These are phyloP conservation scores for Chloroceryle aenea DNA, from an alignment of 2,113 vertebrate genomes.

Conservation along the genomic window DNA sequence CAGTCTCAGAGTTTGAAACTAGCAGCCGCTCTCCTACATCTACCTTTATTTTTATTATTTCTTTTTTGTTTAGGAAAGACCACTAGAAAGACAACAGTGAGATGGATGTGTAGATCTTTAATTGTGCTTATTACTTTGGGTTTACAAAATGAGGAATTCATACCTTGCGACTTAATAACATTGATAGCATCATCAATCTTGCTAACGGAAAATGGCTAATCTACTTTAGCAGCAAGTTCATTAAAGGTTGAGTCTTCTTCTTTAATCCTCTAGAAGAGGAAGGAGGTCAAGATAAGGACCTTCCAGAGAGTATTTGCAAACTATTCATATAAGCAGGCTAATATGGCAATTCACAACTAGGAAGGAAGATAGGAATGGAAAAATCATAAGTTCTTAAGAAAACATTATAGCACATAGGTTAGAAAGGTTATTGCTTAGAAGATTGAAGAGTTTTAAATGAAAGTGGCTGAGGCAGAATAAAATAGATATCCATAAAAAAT, in stretches of 20 bases:
- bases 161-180: conserved; percentile 61
- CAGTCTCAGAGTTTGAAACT: neutral
- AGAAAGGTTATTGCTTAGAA: conserved; percentile 35
- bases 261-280: neutral
- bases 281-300: conserved; percentile 28
- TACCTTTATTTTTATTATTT: neutral
- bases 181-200: conserved; percentile 70
- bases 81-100: conserved; percentile 1
- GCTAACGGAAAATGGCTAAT: conserved; percentile 58
- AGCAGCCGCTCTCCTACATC: neutral
- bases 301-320: conserved; percentile 27
- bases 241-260: conserved; percentile 49
- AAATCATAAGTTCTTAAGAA: conserved; percentile 38
- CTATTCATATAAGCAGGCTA: neutral
- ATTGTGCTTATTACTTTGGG: conserved; percentile 33
- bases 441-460: conserved; percentile 37
- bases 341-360: neutral
- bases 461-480: conserved; percentile 41
- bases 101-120: conserved; percentile 36
- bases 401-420: conserved; percentile 44
- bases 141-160: conserved; percentile 62
- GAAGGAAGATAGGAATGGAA: neutral
- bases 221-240: conserved; percentile 64
- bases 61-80: conserved; percentile 7
- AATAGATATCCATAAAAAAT: neutral